phyloP scores from a whole-genome alignment of 23 tunicate genomes.

The Trididemnum clinides region DNA sequence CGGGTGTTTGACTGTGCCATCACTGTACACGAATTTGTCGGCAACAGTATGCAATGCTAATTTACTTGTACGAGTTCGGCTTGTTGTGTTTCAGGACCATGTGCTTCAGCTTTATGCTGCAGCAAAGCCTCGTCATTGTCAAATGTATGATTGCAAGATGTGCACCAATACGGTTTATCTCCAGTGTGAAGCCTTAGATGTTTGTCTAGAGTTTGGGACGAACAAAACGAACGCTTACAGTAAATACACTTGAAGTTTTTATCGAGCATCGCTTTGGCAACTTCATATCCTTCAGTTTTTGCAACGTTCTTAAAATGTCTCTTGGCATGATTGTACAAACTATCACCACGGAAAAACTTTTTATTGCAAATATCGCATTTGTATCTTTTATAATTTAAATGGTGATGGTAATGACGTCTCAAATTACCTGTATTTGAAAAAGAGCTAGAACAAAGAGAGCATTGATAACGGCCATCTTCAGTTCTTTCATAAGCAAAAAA shows the following conservation, averaged over 20 bases:
- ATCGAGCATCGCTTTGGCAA: background rate
- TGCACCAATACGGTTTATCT: background rate
- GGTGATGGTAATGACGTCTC: slow-evolving; percentile 7
- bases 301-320: background rate
- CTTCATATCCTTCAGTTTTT: background rate
- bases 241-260: background rate
- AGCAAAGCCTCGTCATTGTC: background rate
- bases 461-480: slow-evolving; percentile 29
- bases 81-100: background rate
- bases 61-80: too few species aligned
- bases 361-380: slow-evolving; percentile 8
- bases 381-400: background rate
- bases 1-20: too few species aligned
- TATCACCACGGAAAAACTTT: background rate
- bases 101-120: background rate
- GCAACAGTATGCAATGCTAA: too few species aligned
- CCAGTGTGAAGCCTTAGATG: slow-evolving; percentile 20
- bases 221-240: background rate
- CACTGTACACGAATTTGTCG: too few species aligned
- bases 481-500: background rate
- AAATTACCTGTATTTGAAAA: slow-evolving; percentile 26
- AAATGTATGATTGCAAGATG: background rate
- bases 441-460: background rate
- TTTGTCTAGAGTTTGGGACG: background rate
- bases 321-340: background rate